Evolutionary conservation across 2,797 vertebrate genomes (phyloP), one percentile per base, ranked within the genome.

Genomic region (Anomalospiza imberbis): DNA sequence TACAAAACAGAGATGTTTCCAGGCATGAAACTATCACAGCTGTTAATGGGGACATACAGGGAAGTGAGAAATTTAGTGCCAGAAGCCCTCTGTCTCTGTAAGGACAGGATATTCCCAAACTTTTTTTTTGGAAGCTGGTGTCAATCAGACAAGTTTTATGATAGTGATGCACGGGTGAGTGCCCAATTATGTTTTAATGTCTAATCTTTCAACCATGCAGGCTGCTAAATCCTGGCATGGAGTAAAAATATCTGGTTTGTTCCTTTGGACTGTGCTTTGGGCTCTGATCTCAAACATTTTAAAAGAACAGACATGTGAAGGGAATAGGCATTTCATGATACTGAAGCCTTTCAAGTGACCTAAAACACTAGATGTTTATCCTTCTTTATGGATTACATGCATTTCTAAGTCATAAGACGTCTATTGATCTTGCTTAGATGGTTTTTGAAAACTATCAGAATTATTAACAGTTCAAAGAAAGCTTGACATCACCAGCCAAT

Each of bases 401-500:
- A 68, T 92, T 93, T 72, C 10, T 63, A 85, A 89, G 50, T 83
- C 68, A 32, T 57, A 87, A 94, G 81, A 74, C n/a, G 90, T 26
- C 25, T 76, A 71, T 17, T 96, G 95, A 94, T 89, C 82, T 93
- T 65, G 36, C 51, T 67, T 58, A 87, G 67, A 84, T 89, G 54
- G 14, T 93, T 97, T 95, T 92, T 90, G 81, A 90, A 76, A 93
- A 51, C 83, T 93, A 89, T 83, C 62, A 85, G 91, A 85, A 88
- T 95, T 97, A 95, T 95, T 97, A 96, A 92, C 82, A 95, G 90
- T 96, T 96, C 88, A 93, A 82, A 71, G 65, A 44, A 96, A 92
- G 80, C 66, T 80, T 95, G 92, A 96, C 82, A 94, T 94, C 94
- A 94, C 18, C 78, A 93, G 74, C 72, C 70, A 94, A 94, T 95